Conservation (phyloP, 2,888 invertebrate genomes). For the Alcis repandata region DNA sequence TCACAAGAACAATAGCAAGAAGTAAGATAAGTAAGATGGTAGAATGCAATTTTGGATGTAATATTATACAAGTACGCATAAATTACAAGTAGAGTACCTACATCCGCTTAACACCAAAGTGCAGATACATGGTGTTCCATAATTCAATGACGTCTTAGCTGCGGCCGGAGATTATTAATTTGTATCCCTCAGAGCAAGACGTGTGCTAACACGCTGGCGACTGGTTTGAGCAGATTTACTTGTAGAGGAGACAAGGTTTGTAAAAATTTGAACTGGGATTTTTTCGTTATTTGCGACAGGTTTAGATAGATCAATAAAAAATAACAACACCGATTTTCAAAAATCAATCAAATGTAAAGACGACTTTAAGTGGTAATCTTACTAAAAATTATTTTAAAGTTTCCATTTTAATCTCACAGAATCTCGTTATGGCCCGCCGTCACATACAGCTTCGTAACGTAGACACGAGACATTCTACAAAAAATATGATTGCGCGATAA, state of each 20-base stretch:
- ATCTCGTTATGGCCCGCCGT: neutral
- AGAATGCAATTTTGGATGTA: neutral
- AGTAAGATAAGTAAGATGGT: too few species aligned
- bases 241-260: neutral
- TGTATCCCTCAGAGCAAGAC: constrained; percentile 57
- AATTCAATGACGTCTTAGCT: constrained; percentile 65
- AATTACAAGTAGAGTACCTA: neutral
- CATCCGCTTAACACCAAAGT: neutral
- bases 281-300: too few species aligned
- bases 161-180: constrained; percentile 77
- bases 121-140: constrained; percentile 15
- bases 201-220: constrained; percentile 45
- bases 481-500: constrained; percentile 61
- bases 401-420: neutral
- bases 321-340: too few species aligned
- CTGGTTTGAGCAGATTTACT: neutral
- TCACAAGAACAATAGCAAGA: too few species aligned
- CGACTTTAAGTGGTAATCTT: neutral
- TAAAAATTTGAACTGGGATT: neutral
- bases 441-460: neutral
- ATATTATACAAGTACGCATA: neutral
- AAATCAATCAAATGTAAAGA: neutral
- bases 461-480: constrained; percentile 30
- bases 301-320: too few species aligned
- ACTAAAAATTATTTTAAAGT: neutral